These are phyloP conservation scores for Rhamnusium bicolor DNA, from an alignment of 2,888 invertebrate species.

Conservation along the genomic window DNA sequence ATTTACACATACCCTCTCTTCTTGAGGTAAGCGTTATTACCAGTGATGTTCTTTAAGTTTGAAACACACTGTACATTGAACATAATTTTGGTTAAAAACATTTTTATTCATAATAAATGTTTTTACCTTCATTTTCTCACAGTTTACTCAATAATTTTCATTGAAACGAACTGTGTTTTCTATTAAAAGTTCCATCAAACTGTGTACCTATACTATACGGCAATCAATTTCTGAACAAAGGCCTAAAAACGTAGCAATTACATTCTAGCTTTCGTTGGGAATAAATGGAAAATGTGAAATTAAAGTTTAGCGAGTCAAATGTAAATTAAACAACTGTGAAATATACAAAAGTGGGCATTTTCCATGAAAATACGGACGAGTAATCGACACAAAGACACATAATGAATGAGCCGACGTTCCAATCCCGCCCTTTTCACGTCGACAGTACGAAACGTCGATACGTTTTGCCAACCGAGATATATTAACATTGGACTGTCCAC, in stretches of 20 bases:
- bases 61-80: neutral
- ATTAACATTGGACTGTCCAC: constrained; percentile 67
- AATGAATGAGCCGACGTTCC: constrained; percentile 58
- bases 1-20: too few relatives aligned
- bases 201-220: neutral
- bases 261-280: constrained; percentile 8
- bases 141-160: constrained; percentile 15
- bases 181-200: constrained; percentile 17
- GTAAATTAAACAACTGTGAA: constrained; percentile 46
- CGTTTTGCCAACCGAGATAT: constrained; percentile 65
- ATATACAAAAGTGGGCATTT: constrained; percentile 48
- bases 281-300: constrained; percentile 39
- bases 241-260: constrained; percentile 20
- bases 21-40: too few relatives aligned
- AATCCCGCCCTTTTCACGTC: constrained; percentile 58
- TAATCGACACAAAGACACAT: constrained; percentile 55
- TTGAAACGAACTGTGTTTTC: neutral
- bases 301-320: constrained; percentile 39
- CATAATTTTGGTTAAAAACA: neutral
- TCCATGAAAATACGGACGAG: constrained; percentile 46
- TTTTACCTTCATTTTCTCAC: neutral
- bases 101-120: neutral
- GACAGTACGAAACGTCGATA: constrained; percentile 59
- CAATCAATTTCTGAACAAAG: constrained; percentile 21
- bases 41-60: too few relatives aligned